Evolutionary conservation across 1,140 invertebrate genomes (phyloP).

Genomic region (Cyphomyrmex costatus): DNA sequence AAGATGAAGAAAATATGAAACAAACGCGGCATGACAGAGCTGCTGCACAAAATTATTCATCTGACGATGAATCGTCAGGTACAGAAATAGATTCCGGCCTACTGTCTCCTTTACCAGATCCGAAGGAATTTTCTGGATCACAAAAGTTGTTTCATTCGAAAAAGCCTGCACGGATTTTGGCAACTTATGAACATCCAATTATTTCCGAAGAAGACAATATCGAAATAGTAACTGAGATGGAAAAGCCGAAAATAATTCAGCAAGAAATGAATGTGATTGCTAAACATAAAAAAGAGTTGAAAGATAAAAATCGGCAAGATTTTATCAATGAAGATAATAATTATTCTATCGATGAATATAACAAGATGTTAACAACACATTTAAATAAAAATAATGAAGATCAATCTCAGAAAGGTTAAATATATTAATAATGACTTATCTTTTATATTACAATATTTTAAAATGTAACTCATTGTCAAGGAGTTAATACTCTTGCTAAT

Average conservation of each 20-base stretch:
- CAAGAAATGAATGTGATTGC: conserved; percentile 10
- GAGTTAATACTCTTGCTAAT: too few relatives aligned
- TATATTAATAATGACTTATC: too few relatives aligned
- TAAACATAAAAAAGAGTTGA: not conserved
- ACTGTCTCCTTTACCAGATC: conserved; percentile 21
- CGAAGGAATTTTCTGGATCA: conserved; percentile 32
- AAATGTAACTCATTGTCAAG: too few relatives aligned
- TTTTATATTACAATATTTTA: too few relatives aligned
- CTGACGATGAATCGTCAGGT: conserved; percentile 22
- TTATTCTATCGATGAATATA: conserved; percentile 11
- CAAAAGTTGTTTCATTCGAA: not conserved
- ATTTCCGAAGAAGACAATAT: conserved; percentile 3
- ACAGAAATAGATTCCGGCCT: not conserved
- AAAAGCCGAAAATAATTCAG: not conserved
- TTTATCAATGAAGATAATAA: conserved; percentile 10
- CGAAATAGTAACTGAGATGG: not conserved
- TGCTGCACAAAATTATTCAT: conserved; percentile 8
- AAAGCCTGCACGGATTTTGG: conserved; percentile 29
- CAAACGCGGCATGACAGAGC: too few relatives aligned
- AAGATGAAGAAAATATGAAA: too few relatives aligned
- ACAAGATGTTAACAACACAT: conserved; percentile 25
- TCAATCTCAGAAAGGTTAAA: not conserved
- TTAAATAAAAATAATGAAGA: conserved; percentile 21
- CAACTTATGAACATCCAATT: not conserved
- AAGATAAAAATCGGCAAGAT: conserved; percentile 19